Evolutionary conservation across 30 jellyfish, hydroid and myxozoan genomes (phyloP).

Genomic region (Aurelia aurita complex sp. Pacific): DNA sequence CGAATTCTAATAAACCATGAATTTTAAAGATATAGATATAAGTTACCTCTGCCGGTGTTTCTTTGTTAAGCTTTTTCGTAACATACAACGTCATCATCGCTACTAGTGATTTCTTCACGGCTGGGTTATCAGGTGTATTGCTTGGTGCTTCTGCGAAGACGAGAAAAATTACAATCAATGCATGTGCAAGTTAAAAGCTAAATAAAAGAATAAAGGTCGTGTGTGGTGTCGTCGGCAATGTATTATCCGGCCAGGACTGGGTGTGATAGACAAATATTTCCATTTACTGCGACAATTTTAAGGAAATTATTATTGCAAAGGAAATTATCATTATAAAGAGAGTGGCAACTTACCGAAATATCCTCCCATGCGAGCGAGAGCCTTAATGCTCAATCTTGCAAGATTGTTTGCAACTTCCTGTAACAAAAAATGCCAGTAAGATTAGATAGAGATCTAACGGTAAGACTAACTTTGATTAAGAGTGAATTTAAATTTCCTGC

Average conservation of each 20-base stretch:
- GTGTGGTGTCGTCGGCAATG: no score
- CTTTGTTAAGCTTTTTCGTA: conserved; percentile 78
- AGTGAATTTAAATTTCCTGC: no score
- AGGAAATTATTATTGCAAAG: not conserved
- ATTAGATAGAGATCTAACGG: not conserved
- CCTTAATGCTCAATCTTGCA: conserved; percentile 81
- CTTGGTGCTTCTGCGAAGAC: conserved; percentile 68
- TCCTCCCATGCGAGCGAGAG: conserved; percentile 95
- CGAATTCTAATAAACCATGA: not conserved
- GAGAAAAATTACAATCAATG: no score
- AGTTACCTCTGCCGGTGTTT: conserved; percentile 82
- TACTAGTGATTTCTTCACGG: conserved; percentile 84
- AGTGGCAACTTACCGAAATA: conserved; percentile 60
- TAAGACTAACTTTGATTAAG: no score
- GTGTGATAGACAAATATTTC: no score
- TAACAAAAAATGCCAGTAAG: not conserved
- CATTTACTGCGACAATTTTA: no score
- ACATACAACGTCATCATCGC: conserved; percentile 91
- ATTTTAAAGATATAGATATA: no score
- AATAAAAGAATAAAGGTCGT: no score
- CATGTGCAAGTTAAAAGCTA: no score
- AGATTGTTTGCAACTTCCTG: conserved; percentile 80
- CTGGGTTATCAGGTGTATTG: conserved; percentile 96
- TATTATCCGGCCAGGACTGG: no score
- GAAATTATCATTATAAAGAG: not conserved